Conservation (phyloP, 2,888 invertebrate genomes). For the Leptinotarsa tumamoca region DNA sequence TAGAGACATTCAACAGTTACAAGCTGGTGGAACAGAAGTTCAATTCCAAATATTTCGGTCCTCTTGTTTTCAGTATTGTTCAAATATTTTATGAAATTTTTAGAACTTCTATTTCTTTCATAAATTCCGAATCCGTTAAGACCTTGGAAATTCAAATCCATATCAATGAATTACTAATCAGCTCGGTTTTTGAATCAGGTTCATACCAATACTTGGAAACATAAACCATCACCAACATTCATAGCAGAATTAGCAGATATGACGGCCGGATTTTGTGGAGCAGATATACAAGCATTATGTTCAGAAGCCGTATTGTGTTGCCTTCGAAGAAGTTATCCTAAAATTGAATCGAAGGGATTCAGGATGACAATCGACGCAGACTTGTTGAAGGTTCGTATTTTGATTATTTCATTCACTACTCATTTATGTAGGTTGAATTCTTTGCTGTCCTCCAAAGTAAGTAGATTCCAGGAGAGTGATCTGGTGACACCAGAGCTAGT, state of each 20-base stretch:
- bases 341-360: conserved; percentile 77
- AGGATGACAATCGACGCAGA: conserved; percentile 54
- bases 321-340: conserved; percentile 82
- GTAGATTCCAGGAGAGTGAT: too few relatives aligned
- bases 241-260: conserved; percentile 72
- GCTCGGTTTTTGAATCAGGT: conserved; percentile 57
- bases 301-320: conserved; percentile 84
- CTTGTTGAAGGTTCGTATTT: conserved; percentile 48
- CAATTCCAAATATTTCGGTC: too few relatives aligned
- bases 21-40: too few relatives aligned
- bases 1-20: too few relatives aligned
- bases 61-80: too few relatives aligned
- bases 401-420: neutral
- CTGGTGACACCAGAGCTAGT: too few relatives aligned
- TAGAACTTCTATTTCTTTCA: too few relatives aligned
- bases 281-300: conserved; percentile 88
- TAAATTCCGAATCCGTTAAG: too few relatives aligned
- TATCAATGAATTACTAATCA: too few relatives aligned
- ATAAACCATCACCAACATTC: conserved; percentile 68
- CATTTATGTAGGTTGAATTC: neutral
- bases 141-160: too few relatives aligned
- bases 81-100: too few relatives aligned
- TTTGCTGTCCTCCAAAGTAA: too few relatives aligned
- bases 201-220: conserved; percentile 67
- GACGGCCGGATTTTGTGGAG: conserved; percentile 81